Base-by-base conservation (phyloP, 2,888 invertebrate genomes). In the Zhuqinia jingwanae region DNA sequence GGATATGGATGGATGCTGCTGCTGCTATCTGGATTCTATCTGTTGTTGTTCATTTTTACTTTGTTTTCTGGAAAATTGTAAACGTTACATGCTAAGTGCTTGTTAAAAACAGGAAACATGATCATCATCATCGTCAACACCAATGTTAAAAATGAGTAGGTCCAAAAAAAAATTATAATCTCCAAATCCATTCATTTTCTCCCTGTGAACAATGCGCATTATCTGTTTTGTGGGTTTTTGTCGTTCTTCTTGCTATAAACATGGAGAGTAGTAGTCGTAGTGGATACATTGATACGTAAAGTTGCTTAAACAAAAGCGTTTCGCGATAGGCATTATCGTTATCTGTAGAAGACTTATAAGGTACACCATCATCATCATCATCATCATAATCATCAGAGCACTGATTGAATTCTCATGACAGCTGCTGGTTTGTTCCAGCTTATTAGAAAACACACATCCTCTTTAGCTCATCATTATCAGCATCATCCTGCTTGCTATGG, bases 371-470 rank as follows among this genome's bases (percentile, higher is more conserved):
- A 25, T 45, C 45, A 45, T 20, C 73, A 45, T 47, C 17, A 73
- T 50, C 50, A 73, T 47, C 53, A n/a, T n/a, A n/a, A n/a, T n/a
- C n/a, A n/a, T n/a, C n/a, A n/a, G n/a, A 42, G 50, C 42, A 15
- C 58, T 84, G 84, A 84, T 84, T 84, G 84, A 84, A 84, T 76
- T 84, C 50, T 73, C 84, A 76, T 84, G 84, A 76, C 82, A 84
- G 84, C 25, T 50, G 27, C 79, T 47, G 78, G 85, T 85, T 85
- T 60, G 60, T 56, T 85, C 85, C 85, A 85, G 77, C 68, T 77
- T 50, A 75, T 30, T 56, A 50, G 17, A 60, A 47, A 30, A 25
- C 30, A 30, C 50, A 47, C 10, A 63, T 63, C 63, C 60, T 78
- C 17, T n/a, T n/a, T n/a, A n/a, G n/a, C 20, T 45, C 77, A 36